phyloP scores from a whole-genome alignment of 2,797 vertebrate genomes.

The Brachyrhaphis roseni region DNA sequence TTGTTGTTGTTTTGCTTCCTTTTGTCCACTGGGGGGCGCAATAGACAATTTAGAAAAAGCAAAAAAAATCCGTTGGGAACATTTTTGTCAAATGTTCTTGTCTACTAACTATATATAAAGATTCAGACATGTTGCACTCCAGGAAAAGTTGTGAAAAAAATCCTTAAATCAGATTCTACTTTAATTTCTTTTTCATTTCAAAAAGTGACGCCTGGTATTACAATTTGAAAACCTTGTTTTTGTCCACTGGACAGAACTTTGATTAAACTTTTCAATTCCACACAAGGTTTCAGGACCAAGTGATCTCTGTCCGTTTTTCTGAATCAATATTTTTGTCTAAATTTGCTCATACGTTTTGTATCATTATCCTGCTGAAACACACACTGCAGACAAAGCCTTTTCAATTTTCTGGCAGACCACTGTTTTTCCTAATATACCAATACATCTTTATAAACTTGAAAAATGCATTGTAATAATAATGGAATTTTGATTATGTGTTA shows the following conservation, averaged over 20 bases:
- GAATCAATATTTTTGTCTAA: background rate
- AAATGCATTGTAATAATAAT: background rate
- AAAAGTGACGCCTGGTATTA: too few species aligned
- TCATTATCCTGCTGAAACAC: background rate
- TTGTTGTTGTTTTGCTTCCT: constrained; percentile 3
- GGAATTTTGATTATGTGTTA: too few species aligned
- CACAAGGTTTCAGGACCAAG: too few species aligned
- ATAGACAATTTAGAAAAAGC: constrained; percentile 36
- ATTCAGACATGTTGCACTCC: background rate
- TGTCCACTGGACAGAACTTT: too few species aligned
- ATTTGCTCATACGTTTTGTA: background rate
- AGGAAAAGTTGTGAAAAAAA: too few species aligned
- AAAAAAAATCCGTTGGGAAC: background rate
- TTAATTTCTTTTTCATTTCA: too few species aligned
- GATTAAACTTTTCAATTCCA: too few species aligned
- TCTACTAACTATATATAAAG: background rate
- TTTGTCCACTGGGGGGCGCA: constrained; percentile 61
- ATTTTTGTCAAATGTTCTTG: background rate
- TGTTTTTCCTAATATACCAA: background rate
- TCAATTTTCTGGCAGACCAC: background rate
- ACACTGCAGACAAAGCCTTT: background rate
- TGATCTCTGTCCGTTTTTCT: too few species aligned
- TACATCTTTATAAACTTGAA: background rate
- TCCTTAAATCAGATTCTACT: too few species aligned
- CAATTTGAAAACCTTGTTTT: too few species aligned